phyloP scores from a whole-genome alignment of 2,797 vertebrate genomes.

The Phataginus tetradactyla region DNA sequence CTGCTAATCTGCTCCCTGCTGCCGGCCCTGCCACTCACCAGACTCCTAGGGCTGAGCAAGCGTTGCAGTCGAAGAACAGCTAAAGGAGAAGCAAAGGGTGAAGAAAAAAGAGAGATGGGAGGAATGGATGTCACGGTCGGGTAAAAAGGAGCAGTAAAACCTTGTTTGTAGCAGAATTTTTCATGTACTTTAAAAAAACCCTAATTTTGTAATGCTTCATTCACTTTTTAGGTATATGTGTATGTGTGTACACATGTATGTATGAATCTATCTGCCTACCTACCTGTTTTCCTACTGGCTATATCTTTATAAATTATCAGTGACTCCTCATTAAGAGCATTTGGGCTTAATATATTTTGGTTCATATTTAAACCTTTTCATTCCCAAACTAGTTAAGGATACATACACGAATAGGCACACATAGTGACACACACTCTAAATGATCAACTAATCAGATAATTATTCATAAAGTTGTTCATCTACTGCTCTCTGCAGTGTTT shows the following conservation, averaged over 20 bases:
- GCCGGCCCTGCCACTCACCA: constrained; percentile 50
- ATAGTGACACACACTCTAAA: not conserved
- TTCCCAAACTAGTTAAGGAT: not conserved
- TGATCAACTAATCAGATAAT: constrained; percentile 71
- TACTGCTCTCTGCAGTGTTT: constrained; percentile 61
- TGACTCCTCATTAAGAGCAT: not conserved
- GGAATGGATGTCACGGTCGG: not conserved
- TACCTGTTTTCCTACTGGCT: not conserved
- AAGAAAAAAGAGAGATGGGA: not conserved
- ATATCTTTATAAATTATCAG: not conserved
- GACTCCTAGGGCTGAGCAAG: not conserved
- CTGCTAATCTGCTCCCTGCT: constrained; percentile 45
- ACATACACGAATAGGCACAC: not conserved
- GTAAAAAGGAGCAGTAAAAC: not conserved
- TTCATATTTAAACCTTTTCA: constrained; percentile 12
- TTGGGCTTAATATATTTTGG: not conserved
- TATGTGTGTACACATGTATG: no score
- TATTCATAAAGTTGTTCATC: constrained; percentile 77
- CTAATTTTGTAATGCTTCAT: not conserved
- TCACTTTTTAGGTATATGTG: no score
- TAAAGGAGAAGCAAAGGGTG: not conserved
- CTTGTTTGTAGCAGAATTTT: not conserved
- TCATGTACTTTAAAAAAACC: not conserved
- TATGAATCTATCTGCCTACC: not conserved
- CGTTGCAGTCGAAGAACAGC: not conserved